phyloP scores from a whole-genome alignment of 2,888 invertebrate species.

The Cerastoderma edule region DNA sequence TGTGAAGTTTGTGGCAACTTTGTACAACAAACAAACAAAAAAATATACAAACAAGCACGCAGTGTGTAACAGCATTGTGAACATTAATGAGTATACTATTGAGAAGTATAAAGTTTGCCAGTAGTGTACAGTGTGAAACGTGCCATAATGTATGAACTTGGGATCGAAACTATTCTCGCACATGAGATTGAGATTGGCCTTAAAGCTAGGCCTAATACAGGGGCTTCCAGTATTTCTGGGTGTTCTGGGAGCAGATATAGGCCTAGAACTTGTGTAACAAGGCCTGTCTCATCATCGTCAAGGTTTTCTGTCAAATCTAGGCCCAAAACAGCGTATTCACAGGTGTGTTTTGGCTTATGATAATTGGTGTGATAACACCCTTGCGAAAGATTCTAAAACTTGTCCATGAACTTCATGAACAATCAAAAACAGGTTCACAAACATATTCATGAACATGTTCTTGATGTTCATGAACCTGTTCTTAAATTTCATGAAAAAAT shows the following conservation, averaged over 20 bases:
- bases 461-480: too few species aligned
- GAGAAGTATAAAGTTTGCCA: too few species aligned
- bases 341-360: conserved; percentile 24
- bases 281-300: conserved; percentile 6
- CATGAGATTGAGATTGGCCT: conserved; percentile 16
- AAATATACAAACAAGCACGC: too few species aligned
- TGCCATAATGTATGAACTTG: conserved; percentile 24
- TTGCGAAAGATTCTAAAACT: not conserved
- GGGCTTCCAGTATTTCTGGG: not conserved
- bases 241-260: not conserved
- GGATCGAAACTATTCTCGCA: conserved; percentile 23
- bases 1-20: too few species aligned
- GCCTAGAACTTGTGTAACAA: conserved; percentile 25
- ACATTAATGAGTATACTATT: too few species aligned
- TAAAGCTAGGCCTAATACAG: conserved; percentile 25
- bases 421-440: too few species aligned
- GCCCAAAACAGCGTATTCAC: conserved; percentile 33
- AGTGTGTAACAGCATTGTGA: too few species aligned
- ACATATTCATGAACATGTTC: too few species aligned
- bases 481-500: too few species aligned
- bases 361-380: not conserved
- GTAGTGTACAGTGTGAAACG: not conserved
- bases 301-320: conserved; percentile 23
- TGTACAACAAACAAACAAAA: too few species aligned
- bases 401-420: not conserved